These are phyloP conservation scores for Lypha dubia DNA, from an alignment of 2,888 invertebrate species.

Conservation along the genomic window DNA sequence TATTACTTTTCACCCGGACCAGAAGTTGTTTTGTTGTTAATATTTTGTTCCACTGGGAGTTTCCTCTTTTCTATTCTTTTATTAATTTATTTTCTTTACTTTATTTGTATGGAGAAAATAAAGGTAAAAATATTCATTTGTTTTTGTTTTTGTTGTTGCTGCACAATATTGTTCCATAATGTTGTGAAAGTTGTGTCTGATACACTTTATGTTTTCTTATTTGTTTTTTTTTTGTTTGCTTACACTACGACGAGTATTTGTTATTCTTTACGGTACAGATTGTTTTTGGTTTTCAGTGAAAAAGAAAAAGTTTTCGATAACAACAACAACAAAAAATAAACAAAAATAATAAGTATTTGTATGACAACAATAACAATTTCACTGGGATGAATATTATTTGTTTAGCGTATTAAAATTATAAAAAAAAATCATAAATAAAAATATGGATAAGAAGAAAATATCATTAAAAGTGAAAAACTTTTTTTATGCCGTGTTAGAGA, in stretches of 20 bases:
- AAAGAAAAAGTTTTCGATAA: constrained; percentile 8
- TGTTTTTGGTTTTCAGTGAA: not conserved
- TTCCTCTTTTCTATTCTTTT: constrained; percentile 42
- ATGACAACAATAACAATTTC: constrained; percentile 67
- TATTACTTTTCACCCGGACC: constrained; percentile 10
- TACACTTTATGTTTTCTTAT: constrained; percentile 13
- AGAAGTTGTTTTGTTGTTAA: not conserved
- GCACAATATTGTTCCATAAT: constrained; percentile 6
- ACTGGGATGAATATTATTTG: constrained; percentile 58
- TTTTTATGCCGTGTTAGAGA: constrained; percentile 56
- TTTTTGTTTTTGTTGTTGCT: not conserved
- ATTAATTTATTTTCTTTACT: constrained; percentile 12
- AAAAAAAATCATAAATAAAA: constrained; percentile 11
- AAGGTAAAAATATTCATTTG: constrained; percentile 26
- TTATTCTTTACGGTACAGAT: not conserved
- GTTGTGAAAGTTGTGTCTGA: constrained; percentile 36
- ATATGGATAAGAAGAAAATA: constrained; percentile 35
- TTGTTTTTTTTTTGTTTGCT: not conserved
- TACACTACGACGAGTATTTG: too few relatives aligned
- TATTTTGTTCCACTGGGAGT: constrained; percentile 24
- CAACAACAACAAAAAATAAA: too few relatives aligned
- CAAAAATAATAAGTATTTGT: constrained; percentile 55
- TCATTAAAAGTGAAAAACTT: constrained; percentile 54
- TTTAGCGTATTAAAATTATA: constrained; percentile 6
- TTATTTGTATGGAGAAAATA: not conserved